Conservation (phyloP, 2,113 vertebrate genomes). For the Thunnus thynnus region DNA sequence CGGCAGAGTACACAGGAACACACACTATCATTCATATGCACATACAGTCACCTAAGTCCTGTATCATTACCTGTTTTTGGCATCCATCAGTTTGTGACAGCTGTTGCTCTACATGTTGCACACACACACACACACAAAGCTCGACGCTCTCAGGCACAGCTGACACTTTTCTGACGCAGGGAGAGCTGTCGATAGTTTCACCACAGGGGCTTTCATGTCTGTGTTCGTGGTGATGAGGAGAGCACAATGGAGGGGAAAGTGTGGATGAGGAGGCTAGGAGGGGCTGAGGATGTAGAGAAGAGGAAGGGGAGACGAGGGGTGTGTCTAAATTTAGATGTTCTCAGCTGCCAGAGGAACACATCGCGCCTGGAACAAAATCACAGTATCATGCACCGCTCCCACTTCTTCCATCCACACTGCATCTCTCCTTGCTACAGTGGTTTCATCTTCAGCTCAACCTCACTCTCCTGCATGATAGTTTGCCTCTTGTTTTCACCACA, state of each 20-base stretch:
- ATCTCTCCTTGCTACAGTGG: background rate
- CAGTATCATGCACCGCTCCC: conserved; percentile 32
- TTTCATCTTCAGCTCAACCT: background rate
- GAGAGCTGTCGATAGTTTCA: conserved; percentile 74
- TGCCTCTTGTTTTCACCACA: background rate
- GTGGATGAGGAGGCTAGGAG: conserved; percentile 53
- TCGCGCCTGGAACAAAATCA: conserved; percentile 63
- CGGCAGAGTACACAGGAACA: conserved; percentile 17
- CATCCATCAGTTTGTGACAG: conserved; percentile 28
- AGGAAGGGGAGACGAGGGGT: conserved; percentile 59
- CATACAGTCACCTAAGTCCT: conserved; percentile 13
- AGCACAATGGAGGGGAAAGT: conserved; percentile 58
- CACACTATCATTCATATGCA: conserved; percentile 6
- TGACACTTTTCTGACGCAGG: conserved; percentile 72
- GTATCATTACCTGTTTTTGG: conserved; percentile 46
- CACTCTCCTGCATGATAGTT: background rate
- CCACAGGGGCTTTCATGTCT: conserved; percentile 65
- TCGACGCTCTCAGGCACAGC: conserved; percentile 58
- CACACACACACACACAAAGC: conserved; percentile 28
- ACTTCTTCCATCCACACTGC: conserved; percentile 6
- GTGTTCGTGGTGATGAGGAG: conserved; percentile 63
- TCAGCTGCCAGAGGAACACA: conserved; percentile 69
- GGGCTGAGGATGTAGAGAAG: conserved; percentile 56
- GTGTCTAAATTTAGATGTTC: conserved; percentile 83
- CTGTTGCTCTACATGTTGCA: conserved; percentile 3